Conservation (phyloP, 2,113 vertebrate genomes). For the Papio anubis region DNA sequence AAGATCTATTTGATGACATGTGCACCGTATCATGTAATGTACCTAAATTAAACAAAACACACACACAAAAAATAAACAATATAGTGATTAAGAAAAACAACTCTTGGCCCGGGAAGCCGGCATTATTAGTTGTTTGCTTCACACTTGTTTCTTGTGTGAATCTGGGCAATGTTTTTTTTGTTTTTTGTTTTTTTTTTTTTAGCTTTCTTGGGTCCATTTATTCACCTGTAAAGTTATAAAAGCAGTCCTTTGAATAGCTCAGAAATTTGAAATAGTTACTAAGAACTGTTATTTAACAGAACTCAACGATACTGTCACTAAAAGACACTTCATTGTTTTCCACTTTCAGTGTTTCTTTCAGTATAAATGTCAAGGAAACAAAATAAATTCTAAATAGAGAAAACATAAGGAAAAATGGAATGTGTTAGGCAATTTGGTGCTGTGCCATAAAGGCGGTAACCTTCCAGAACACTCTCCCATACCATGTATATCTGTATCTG, state of each 20-base stretch:
- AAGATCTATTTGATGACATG: background rate
- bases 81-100: background rate
- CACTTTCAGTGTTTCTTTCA: background rate
- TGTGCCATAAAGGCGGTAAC: background rate
- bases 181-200: background rate
- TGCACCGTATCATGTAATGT: background rate
- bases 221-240: background rate
- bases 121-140: background rate
- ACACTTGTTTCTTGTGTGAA: background rate
- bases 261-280: constrained; percentile 22
- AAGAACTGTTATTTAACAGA: background rate
- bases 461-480: background rate
- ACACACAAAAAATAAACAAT: background rate
- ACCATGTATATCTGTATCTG: background rate
- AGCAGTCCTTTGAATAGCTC: background rate
- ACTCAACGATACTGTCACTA: background rate
- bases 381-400: background rate
- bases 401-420: background rate
- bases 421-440: background rate
- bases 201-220: background rate
- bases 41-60: background rate
- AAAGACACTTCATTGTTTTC: background rate
- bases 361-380: background rate
- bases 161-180: background rate
- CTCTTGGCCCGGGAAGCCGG: background rate